Base-by-base conservation (phyloP, 2,113 vertebrate genomes). In the Rana temporaria region DNA sequence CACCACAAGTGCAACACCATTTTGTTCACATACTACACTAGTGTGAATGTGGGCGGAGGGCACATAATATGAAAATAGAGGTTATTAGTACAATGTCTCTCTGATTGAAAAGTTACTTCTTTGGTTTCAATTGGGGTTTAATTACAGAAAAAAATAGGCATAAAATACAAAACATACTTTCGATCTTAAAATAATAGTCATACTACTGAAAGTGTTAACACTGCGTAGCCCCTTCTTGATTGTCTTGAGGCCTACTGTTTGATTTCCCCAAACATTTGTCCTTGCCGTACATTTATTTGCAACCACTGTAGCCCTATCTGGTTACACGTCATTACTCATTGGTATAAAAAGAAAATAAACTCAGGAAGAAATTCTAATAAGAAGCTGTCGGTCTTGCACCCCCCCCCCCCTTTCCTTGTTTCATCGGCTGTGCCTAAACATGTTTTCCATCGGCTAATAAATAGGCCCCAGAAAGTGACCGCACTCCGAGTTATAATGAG, bases 391-490 rank as follows among this genome's bases (percentile, higher is more conserved):
- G 62, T 17, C 62, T 17, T 18, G 62, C 42, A 65, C 11, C 34
- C 32, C 34, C 6, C 17, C 22, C 22, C 65, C 71, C 38, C 48
- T 65, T 73, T 62, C 18, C 60, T 26, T 73, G 69, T n/a, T 48
- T 81, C n/a, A 24, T 24, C 2, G 57, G 52, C 60, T 74, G 59
- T 73, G 70, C 70, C 79, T 82, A 82, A 82, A 82, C 79, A 73
- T 82, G 70, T 82, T 82, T 82, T 82, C 69, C 69, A 66, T 64
- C 59, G 71, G 26, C 69, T 82, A 82, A 73, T 82, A 73, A 82
- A 82, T 73, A 82, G 79, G 69, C 79, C 79, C 69, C 55, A 73
- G 79, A 72, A 73, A 65, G 79, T 82, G 79, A 82, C 79, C 60
- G 42, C 42, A 63, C 67, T 71, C 69, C 56, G 69, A 32, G 48